A percentile compares a stretch with the other conserved stretches of the same genome.
Conservation (phyloP, 2,888 invertebrate genomes). For the Abscondita cerata region DNA sequence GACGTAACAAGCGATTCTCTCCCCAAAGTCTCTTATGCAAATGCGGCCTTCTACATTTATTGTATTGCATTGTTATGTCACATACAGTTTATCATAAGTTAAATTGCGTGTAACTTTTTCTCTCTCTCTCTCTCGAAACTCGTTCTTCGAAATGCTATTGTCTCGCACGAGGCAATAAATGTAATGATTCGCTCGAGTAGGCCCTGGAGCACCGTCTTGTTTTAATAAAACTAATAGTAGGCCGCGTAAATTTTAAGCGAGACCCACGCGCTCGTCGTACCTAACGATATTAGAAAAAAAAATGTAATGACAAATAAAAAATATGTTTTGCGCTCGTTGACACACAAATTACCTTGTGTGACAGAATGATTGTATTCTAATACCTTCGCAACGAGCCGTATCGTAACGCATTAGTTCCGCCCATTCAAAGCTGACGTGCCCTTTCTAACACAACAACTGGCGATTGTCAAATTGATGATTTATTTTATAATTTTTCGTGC, state of each 20-base stretch:
- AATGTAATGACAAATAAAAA: not conserved
- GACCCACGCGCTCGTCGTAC: too few species aligned
- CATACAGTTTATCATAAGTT: constrained; percentile 51
- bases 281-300: not conserved
- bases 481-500: constrained; percentile 22
- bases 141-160: constrained; percentile 14
- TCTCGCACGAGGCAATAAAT: constrained; percentile 47
- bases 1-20: constrained; percentile 33
- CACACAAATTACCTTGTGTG: constrained; percentile 51
- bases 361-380: constrained; percentile 55
- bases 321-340: constrained; percentile 25
- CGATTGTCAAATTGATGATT: constrained; percentile 34
- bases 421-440: constrained; percentile 36
- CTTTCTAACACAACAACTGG: constrained; percentile 33
- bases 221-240: constrained; percentile 50
- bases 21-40: constrained; percentile 35
- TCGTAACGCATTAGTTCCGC: constrained; percentile 54
- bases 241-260: constrained; percentile 22
- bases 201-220: constrained; percentile 45
- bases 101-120: constrained; percentile 50
- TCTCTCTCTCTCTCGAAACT: constrained; percentile 24
- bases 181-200: constrained; percentile 49
- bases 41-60: constrained; percentile 36
- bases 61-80: constrained; percentile 45
- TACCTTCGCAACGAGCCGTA: constrained; percentile 48